A percentile compares a stretch with the other conserved stretches of the same genome.
Evolutionary conservation across 1,140 invertebrate genomes (phyloP).

Genomic region (Neodiprion lecontei): DNA sequence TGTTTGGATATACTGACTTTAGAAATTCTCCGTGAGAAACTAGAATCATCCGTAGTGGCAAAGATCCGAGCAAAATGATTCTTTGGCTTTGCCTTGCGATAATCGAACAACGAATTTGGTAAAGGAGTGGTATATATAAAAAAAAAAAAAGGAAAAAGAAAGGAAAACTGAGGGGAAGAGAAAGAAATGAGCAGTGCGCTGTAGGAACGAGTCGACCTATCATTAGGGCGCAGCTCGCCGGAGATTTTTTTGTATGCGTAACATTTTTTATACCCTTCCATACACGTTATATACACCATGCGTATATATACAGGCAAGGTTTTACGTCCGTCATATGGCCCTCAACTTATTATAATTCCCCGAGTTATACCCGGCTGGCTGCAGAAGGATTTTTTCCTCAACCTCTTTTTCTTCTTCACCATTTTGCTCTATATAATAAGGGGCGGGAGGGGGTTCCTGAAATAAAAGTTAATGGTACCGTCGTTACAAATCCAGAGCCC

Average conservation of each 20-base stretch:
- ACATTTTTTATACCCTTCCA: background rate
- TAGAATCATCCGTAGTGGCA: background rate
- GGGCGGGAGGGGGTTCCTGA: background rate
- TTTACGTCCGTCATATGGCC: conserved; percentile 4
- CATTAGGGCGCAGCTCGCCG: conserved; percentile 1
- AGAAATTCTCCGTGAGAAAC: background rate
- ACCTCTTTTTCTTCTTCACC: background rate
- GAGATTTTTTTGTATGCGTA: background rate
- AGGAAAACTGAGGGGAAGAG: too few species aligned
- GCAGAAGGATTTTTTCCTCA: background rate
- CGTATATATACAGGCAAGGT: background rate
- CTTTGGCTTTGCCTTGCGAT: too few species aligned
- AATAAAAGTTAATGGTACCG: background rate
- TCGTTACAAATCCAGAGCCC: conserved; percentile 1
- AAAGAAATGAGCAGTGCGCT: too few species aligned
- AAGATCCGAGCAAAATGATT: too few species aligned
- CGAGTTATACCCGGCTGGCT: background rate
- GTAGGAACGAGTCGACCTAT: background rate
- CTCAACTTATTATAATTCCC: conserved; percentile 8
- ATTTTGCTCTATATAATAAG: too few species aligned
- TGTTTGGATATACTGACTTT: background rate
- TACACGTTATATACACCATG: background rate
- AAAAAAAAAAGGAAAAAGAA: too few species aligned
- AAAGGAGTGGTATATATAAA: too few species aligned
- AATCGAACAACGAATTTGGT: too few species aligned